These are phyloP conservation scores for Acanthurus leucopareius DNA, from an alignment of 2,797 vertebrate species.

Conservation along the genomic window DNA sequence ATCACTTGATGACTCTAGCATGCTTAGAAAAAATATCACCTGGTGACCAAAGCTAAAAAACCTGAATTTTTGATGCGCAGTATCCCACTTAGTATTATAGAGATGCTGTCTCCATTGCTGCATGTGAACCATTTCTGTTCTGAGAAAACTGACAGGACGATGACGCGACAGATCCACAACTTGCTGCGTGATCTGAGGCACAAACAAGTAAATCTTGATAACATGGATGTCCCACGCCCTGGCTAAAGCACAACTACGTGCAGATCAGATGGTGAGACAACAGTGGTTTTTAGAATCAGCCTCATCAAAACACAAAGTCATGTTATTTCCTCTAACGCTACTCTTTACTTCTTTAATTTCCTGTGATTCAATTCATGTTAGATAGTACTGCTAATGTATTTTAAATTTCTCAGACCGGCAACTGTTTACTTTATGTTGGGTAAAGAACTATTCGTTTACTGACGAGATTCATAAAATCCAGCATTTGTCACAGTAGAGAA, in stretches of 20 bases:
- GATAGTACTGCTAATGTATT: not conserved
- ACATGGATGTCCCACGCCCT: not conserved
- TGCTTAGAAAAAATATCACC: no score
- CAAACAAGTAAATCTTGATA: conserved; percentile 11
- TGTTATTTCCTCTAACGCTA: conserved; percentile 21
- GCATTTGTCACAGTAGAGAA: not conserved
- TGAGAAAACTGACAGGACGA: not conserved
- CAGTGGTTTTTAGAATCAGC: conserved; percentile 18
- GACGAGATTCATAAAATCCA: not conserved
- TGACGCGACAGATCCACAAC: not conserved
- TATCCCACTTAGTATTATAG: not conserved
- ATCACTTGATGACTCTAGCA: no score
- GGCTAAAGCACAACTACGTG: conserved; percentile 9
- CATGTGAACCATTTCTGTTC: not conserved
- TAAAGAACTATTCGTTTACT: not conserved
- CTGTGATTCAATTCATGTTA: not conserved
- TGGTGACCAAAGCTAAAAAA: no score
- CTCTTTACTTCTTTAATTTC: not conserved
- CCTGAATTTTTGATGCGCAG: not conserved
- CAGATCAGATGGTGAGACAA: conserved; percentile 17
- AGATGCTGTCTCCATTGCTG: no score
- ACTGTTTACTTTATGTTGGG: not conserved
- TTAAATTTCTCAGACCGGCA: not conserved
- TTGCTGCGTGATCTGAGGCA: conserved; percentile 3
- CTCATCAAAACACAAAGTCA: conserved; percentile 29